A percentile compares a stretch with the other conserved stretches of the same genome.
These are phyloP conservation scores for Apamea crenata DNA, from an alignment of 2,888 invertebrate species.

Conservation along the genomic window DNA sequence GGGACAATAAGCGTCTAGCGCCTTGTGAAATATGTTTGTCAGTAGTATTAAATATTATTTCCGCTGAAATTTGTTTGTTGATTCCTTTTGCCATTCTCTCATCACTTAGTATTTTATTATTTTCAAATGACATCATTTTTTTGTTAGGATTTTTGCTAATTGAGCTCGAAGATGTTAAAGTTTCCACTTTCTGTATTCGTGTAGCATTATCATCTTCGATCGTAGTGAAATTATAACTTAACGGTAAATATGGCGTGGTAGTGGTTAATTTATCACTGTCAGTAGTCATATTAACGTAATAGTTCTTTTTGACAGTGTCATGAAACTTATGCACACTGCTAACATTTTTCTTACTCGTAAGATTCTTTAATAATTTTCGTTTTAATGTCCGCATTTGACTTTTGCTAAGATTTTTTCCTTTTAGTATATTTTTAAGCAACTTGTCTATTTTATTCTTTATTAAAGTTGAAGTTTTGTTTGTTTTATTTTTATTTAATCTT, in stretches of 20 bases:
- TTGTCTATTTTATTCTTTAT: neutral
- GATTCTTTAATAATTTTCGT: conserved; percentile 17
- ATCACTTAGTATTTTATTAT: neutral
- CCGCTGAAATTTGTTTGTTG: neutral
- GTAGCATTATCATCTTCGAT: neutral
- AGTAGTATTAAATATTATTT: conserved; percentile 14
- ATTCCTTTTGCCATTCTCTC: neutral
- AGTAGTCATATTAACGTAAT: neutral
- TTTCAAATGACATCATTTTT: neutral
- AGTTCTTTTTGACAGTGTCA: neutral
- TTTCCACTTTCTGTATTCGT: neutral
- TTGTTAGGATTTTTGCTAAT: neutral
- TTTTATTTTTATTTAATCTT: conserved; percentile 8
- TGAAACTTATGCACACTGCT: neutral
- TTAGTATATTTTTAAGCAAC: conserved; percentile 18
- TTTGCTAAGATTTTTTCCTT: conserved; percentile 28
- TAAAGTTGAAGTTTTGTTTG: neutral
- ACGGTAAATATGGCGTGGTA: neutral
- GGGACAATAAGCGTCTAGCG: conserved; percentile 5
- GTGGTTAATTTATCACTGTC: neutral
- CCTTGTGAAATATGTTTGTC: neutral
- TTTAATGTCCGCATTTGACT: conserved; percentile 20
- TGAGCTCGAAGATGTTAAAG: neutral
- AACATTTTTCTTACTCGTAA: conserved; percentile 9
- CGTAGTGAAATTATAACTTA: conserved; percentile 1